Conservation (phyloP, 1,140 invertebrate genomes). For the Papilio aristodemus region DNA sequence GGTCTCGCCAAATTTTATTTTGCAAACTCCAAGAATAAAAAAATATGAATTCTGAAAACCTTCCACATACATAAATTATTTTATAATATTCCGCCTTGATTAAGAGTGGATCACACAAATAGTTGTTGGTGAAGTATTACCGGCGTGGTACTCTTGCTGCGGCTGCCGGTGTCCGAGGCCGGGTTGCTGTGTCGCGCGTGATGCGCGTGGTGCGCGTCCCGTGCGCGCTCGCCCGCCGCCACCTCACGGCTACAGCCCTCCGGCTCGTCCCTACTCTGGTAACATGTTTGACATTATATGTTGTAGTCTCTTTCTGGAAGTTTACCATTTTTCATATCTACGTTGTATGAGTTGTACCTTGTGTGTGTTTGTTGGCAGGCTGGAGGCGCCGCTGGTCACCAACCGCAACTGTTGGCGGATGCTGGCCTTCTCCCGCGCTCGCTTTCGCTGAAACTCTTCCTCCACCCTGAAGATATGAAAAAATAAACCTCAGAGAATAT, state of each 20-base stretch:
- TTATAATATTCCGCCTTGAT: too few species aligned
- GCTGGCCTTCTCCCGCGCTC: slow-evolving; percentile 87
- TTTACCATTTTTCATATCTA: background rate
- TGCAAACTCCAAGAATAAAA: too few species aligned
- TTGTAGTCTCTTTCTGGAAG: background rate
- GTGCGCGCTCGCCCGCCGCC: slow-evolving; percentile 48
- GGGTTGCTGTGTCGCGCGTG: slow-evolving; percentile 62
- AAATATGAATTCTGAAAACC: too few species aligned
- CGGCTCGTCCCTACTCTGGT: slow-evolving; percentile 81
- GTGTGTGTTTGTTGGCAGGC: slow-evolving; percentile 57
- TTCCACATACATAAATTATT: too few species aligned
- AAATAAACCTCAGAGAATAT: too few species aligned
- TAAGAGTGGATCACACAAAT: too few species aligned
- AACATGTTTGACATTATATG: slow-evolving; percentile 15
- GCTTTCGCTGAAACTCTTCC: slow-evolving; percentile 88
- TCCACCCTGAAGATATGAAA: slow-evolving; percentile 77
- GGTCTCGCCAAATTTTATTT: too few species aligned
- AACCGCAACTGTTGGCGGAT: slow-evolving; percentile 87
- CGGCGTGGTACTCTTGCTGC: slow-evolving; percentile 68
- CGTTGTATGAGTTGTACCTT: slow-evolving; percentile 47
- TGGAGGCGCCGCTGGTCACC: slow-evolving; percentile 81
- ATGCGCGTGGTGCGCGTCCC: slow-evolving; percentile 46
- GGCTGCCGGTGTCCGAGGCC: slow-evolving; percentile 66
- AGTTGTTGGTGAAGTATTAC: too few species aligned
- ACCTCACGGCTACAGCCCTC: slow-evolving; percentile 83